These are phyloP conservation scores for Agrochola macilenta DNA, from an alignment of 2,888 invertebrate species.

Conservation along the genomic window DNA sequence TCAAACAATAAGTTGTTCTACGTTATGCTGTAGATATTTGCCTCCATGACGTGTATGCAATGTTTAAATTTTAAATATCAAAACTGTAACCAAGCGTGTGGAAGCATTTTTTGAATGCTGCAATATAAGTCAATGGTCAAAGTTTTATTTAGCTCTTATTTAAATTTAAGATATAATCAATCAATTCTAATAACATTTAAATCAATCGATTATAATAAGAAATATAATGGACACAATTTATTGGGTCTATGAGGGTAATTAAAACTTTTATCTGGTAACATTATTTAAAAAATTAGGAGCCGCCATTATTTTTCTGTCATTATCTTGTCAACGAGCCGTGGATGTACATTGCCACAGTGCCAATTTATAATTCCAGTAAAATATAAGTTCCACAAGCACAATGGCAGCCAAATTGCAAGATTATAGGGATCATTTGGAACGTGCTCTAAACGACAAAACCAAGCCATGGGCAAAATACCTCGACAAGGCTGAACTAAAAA, in stretches of 20 bases:
- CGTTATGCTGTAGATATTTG: not conserved
- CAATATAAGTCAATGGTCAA: not conserved
- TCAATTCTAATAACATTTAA: not conserved
- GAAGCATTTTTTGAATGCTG: not conserved
- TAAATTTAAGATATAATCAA: rapidly evolving
- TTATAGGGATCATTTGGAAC: conserved; percentile 91
- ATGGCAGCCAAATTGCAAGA: conserved; percentile 87
- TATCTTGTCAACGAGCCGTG: conserved; percentile 82
- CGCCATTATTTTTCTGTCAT: conserved; percentile 72
- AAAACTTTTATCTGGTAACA: conserved; percentile 50
- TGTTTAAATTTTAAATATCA: not conserved
- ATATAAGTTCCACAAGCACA: conserved; percentile 68
- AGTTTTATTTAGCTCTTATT: not conserved
- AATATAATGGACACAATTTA: no score
- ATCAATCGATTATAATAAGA: not conserved
- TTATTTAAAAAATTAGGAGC: conserved; percentile 33
- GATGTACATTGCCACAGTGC: conserved; percentile 78
- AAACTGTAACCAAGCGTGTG: no score
- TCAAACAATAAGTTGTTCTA: no score
- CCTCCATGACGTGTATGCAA: no score
- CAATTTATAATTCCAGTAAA: conserved; percentile 75
- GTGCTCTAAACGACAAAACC: conserved; percentile 91
- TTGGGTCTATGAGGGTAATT: conserved; percentile 2
- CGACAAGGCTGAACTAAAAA: conserved; percentile 92
- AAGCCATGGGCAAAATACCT: conserved; percentile 94